Percentiles rank a stretch among this genome's conserved stretches.
phyloP scores from a whole-genome alignment of 1,140 invertebrate genomes.

The Nymphalis io region DNA sequence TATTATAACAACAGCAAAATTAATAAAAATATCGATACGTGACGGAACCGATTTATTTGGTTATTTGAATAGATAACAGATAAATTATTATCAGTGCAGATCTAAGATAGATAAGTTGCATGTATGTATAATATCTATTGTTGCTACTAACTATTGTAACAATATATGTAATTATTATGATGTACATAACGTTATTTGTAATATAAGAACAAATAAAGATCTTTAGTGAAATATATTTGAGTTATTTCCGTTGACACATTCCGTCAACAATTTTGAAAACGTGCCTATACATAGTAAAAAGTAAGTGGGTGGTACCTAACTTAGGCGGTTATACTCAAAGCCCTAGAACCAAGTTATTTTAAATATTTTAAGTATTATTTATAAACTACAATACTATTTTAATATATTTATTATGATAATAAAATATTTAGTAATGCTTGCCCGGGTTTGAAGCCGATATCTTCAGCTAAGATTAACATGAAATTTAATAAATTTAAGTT shows the following conservation, averaged over 20 bases:
- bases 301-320: no score
- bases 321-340: no score
- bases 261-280: background rate
- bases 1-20: background rate
- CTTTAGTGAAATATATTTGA: constrained; percentile 65
- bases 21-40: constrained; percentile 23
- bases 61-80: constrained; percentile 30
- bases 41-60: constrained; percentile 25
- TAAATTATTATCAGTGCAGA: constrained; percentile 37
- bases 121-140: constrained; percentile 45
- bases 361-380: no score
- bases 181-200: constrained; percentile 78
- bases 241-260: constrained; percentile 29
- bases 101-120: constrained; percentile 34
- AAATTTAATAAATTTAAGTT: background rate
- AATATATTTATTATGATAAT: no score
- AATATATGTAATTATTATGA: constrained; percentile 54
- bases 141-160: constrained; percentile 52
- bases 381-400: no score
- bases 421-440: no score
- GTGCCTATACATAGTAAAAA: no score
- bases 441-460: no score
- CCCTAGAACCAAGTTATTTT: no score
- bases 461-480: no score
- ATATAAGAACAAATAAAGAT: constrained; percentile 75